phyloP scores from a whole-genome alignment of 2,113 vertebrate species.

The Aythya baeri region DNA sequence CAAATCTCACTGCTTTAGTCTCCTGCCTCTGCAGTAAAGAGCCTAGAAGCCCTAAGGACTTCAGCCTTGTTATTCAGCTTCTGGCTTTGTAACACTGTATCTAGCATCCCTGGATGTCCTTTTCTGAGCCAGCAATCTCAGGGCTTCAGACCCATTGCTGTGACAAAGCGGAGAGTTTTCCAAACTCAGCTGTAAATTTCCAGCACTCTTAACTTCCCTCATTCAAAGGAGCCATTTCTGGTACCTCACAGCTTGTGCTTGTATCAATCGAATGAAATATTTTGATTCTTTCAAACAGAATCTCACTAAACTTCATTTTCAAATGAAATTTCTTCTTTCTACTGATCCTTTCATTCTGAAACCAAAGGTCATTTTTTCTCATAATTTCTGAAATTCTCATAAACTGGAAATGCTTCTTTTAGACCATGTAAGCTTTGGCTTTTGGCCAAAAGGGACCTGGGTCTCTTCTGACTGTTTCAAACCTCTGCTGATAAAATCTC shows the following conservation, averaged over 20 bases:
- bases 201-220: neutral
- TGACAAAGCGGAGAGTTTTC: neutral
- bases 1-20: neutral
- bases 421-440: neutral
- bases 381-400: neutral
- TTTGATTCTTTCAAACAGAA: neutral
- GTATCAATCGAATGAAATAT: neutral
- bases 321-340: neutral
- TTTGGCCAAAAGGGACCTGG: neutral
- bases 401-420: neutral
- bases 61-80: neutral
- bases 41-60: neutral
- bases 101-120: neutral
- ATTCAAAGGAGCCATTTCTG: neutral
- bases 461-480: neutral
- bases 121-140: rapidly evolving
- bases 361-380: neutral
- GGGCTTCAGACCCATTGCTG: neutral
- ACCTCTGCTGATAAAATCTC: neutral
- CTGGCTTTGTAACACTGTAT: neutral
- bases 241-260: neutral
- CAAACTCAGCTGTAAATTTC: neutral
- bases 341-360: neutral
- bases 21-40: neutral
- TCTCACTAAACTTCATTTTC: neutral